Conservation (phyloP, 37 sponge, comb jelly and placozoan genomes). For the Haliclona indistincta region DNA sequence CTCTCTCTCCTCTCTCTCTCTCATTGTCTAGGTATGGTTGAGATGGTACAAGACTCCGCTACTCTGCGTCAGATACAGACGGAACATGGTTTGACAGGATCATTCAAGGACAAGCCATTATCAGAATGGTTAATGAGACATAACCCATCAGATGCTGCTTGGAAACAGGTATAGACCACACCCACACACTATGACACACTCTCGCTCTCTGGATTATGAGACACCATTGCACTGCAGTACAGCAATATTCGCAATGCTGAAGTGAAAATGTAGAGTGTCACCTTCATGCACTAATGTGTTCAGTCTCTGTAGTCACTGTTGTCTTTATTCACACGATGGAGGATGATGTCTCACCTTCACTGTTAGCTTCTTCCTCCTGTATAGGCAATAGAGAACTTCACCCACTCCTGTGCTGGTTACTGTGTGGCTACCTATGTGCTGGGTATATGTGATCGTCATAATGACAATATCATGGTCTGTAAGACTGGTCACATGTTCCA, state of each 20-base stretch:
- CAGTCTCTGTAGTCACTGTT: too few species aligned
- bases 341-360: too few species aligned
- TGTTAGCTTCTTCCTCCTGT: too few species aligned
- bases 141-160: conserved; percentile 78
- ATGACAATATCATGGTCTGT: conserved; percentile 94
- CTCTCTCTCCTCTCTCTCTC: too few species aligned
- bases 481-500: conserved; percentile 90
- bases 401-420: conserved; percentile 91
- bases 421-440: conserved; percentile 94
- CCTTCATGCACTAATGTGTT: too few species aligned
- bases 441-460: conserved; percentile 91
- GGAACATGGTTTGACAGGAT: conserved; percentile 82
- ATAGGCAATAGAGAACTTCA: conserved; percentile 86
- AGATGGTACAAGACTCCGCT: conserved; percentile 69
- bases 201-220: too few species aligned
- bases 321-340: too few species aligned
- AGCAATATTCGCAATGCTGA: too few species aligned
- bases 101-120: conserved; percentile 84
- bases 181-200: too few species aligned
- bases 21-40: too few species aligned
- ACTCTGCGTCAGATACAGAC: conserved; percentile 89
- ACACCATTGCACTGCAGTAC: too few species aligned
- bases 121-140: conserved; percentile 82
- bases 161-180: conserved; percentile 71
- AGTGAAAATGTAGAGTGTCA: too few species aligned